Evolutionary conservation across 2,888 invertebrate species (phyloP).

Genomic region (Crematogaster levior): DNA sequence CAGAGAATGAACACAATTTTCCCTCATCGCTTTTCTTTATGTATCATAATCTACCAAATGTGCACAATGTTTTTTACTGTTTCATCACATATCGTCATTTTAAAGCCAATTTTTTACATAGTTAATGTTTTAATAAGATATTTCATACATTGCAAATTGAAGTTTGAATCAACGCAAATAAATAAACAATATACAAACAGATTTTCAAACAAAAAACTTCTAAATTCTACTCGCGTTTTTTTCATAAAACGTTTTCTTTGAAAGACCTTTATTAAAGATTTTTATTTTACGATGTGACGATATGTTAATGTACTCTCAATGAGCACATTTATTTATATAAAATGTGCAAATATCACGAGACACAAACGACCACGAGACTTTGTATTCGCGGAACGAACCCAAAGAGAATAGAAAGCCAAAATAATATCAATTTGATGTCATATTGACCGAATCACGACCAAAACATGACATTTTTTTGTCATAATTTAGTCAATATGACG

Average conservation of each 20-base stretch:
- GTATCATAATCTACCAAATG: background rate
- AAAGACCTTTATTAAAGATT: conserved; percentile 2
- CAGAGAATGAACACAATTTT: background rate
- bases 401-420: too few relatives aligned
- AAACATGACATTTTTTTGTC: too few relatives aligned
- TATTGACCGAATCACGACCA: too few relatives aligned
- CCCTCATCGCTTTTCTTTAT: background rate
- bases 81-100: conserved; percentile 34
- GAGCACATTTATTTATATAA: conserved; percentile 24
- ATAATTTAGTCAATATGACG: too few relatives aligned
- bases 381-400: background rate
- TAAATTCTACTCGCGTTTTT: background rate
- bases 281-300: too few relatives aligned
- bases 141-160: background rate
- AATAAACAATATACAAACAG: background rate
- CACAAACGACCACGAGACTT: background rate
- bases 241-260: background rate
- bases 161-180: background rate
- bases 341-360: background rate
- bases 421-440: too few relatives aligned
- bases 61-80: conserved; percentile 19
- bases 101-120: background rate
- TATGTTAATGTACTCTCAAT: background rate
- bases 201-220: background rate
- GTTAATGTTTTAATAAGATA: background rate